Evolutionary conservation across 2,797 vertebrate genomes (phyloP).

Genomic region (Manis javanica): DNA sequence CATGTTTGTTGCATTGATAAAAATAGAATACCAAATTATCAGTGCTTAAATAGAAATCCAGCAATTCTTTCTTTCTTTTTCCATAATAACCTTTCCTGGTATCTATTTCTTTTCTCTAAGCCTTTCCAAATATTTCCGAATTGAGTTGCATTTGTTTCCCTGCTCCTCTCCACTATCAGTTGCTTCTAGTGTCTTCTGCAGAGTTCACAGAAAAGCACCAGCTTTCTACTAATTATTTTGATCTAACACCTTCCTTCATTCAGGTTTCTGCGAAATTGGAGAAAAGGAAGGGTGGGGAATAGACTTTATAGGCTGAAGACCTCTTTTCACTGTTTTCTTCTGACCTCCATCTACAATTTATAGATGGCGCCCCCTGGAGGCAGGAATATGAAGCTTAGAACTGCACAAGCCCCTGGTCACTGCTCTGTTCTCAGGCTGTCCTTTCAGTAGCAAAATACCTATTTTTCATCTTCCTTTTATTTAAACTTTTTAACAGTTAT

Average conservation of each 20-base stretch:
- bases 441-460: not conserved
- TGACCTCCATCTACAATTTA: not conserved
- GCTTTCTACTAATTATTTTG: not conserved
- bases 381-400: not conserved
- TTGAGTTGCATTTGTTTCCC: not conserved
- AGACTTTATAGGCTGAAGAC: not conserved
- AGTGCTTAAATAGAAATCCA: constrained; percentile 18
- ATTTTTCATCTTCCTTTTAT: not conserved
- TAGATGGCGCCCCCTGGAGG: not conserved
- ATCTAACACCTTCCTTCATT: not conserved
- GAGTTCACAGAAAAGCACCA: not conserved
- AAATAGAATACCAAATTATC: constrained; percentile 28
- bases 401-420: not conserved
- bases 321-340: not conserved
- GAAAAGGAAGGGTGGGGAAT: not conserved
- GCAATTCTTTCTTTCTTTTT: not conserved
- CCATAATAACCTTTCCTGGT: not conserved
- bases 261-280: constrained; percentile 18
- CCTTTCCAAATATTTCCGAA: constrained; percentile 35
- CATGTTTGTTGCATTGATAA: not conserved
- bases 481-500: not conserved
- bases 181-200: not conserved
- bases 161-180: not conserved
- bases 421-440: not conserved
- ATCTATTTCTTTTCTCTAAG: constrained; percentile 11